Evolutionary conservation across 2,888 invertebrate species (phyloP).

Genomic region (Pseudanteris insignis): DNA sequence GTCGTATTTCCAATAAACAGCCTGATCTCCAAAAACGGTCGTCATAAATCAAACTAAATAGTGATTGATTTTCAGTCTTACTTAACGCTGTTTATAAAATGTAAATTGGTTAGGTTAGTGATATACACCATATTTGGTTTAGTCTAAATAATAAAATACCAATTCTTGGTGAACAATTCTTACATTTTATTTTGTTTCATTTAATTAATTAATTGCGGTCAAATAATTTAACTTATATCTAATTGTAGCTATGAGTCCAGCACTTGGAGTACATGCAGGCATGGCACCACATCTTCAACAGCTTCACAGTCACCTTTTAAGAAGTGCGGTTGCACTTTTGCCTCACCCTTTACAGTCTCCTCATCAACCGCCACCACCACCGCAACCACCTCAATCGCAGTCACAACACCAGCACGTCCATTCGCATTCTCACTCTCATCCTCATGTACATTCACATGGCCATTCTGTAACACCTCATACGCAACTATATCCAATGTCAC

Average conservation of each 20-base stretch:
- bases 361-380: slow-evolving; percentile 53
- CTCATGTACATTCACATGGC: slow-evolving; percentile 56
- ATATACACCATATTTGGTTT: too few species aligned
- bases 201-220: slow-evolving; percentile 5
- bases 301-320: slow-evolving; percentile 82
- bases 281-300: slow-evolving; percentile 77
- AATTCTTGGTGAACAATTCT: not conserved
- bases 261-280: slow-evolving; percentile 74
- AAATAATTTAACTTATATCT: too few species aligned
- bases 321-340: slow-evolving; percentile 71
- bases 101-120: too few species aligned
- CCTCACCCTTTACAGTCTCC: slow-evolving; percentile 65
- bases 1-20: too few species aligned
- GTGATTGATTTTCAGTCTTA: too few species aligned
- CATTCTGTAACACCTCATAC: slow-evolving; percentile 58
- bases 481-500: slow-evolving; percentile 61
- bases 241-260: slow-evolving; percentile 83
- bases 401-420: slow-evolving; percentile 46
- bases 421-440: slow-evolving; percentile 42
- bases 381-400: slow-evolving; percentile 57
- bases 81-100: too few species aligned
- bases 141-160: too few species aligned
- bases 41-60: too few species aligned
- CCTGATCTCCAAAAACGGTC: too few species aligned
- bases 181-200: not conserved